Evolutionary conservation across 2,888 invertebrate genomes (phyloP).

Genomic region (Kuschelorhynchus macadamiae): DNA sequence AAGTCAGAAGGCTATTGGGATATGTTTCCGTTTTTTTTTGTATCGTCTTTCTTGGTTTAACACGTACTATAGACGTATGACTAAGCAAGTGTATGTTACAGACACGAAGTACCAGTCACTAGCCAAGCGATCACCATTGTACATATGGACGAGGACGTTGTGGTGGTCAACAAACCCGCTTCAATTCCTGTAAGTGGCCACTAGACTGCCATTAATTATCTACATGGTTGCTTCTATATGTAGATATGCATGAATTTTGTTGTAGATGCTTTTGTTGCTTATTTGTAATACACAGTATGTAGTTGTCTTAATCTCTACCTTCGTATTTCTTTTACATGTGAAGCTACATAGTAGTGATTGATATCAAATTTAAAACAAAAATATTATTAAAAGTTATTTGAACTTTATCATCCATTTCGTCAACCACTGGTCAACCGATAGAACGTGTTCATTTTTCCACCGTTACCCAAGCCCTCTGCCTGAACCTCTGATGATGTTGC

Average conservation of each 20-base stretch:
- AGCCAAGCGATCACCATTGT: constrained; percentile 97
- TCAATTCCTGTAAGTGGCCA: constrained; percentile 99
- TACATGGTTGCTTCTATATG: constrained; percentile 30
- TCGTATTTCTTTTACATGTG: no score
- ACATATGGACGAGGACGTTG: constrained; percentile 98
- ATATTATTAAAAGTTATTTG: no score
- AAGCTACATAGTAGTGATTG: no score
- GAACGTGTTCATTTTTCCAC: no score
- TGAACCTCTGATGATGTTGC: no score
- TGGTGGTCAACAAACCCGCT: constrained; percentile 99
- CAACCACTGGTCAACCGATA: no score
- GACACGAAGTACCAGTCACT: constrained; percentile 99
- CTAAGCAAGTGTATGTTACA: constrained; percentile 73
- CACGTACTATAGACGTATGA: constrained; percentile 52
- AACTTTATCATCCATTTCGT: no score
- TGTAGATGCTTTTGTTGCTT: no score
- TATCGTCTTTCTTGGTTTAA: constrained; percentile 51
- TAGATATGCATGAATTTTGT: constrained; percentile 42
- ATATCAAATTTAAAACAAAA: no score
- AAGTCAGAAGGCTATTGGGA: not conserved
- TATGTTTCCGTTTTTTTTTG: constrained; percentile 12
- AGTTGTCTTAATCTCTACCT: no score
- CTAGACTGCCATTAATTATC: constrained; percentile 77
- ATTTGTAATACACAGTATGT: no score
- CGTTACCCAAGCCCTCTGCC: no score